Evolutionary conservation across 2,113 vertebrate species (phyloP), one percentile per base, ranked within the genome.

Genomic region (Puntigrus tetrazona): DNA sequence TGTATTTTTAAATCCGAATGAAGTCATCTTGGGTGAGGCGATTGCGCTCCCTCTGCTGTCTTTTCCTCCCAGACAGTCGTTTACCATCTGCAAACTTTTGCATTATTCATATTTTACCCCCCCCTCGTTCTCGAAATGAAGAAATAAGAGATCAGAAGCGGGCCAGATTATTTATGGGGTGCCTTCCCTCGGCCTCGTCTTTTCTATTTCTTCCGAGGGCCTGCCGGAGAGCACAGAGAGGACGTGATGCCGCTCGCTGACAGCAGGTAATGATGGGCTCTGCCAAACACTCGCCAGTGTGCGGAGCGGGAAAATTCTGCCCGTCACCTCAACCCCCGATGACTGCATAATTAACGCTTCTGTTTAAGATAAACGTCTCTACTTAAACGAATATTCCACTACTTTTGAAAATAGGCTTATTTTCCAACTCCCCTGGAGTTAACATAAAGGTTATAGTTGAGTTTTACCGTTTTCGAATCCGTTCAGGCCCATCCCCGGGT

Each of bases 31-130:
- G 27, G 79, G 63, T 55, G 65, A 82, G 31, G 1, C 22, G 29
- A 36, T 59, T 34, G 47, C 10, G 1, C 45, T 78, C 75, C 52
- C 47, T 55, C 50, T 20, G 27, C 61, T 69, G 59, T 69, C 65
- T 82, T 82, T 47, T 38, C 65, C 65, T 31, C 52, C 34, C n/a
- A 79, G 55, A 2, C 79, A 36, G 79, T 13, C 45, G 7, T 69
- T 82, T 70, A 52, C 63, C 79, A 81, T 70, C 43, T 81, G 79
- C 31, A 81, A 81, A 70, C 79, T 25, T 70, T 38, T 82, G 47
- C 65, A 82, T 82, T 70, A 82, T 82, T 82, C 45, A 82, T 70
- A 52, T 11, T 52, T 70, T n/a, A 9, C 2, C 2, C 11, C 6
- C 0, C 22, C 2, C 16, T 22, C 10, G 14, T 22, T 80, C 59